These are phyloP conservation scores for Magallana nippona DNA, from an alignment of 2,888 invertebrate genomes.

Conservation along the genomic window DNA sequence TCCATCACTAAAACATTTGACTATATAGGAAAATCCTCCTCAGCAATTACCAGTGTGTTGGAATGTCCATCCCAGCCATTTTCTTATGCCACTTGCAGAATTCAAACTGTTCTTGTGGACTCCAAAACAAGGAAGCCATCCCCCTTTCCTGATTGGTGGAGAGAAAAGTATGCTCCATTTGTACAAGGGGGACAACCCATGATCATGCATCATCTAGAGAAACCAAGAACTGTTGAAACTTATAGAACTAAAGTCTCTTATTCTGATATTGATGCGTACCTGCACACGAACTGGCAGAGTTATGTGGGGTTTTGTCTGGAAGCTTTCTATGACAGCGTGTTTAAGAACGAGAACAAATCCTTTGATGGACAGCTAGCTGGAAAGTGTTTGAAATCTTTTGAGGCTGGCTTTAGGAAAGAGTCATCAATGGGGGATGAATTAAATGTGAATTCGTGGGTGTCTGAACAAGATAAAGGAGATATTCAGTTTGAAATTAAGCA, in stretches of 20 bases:
- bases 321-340: slow-evolving; percentile 37
- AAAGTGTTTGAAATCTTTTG: slow-evolving; percentile 41
- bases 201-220: slow-evolving; percentile 21
- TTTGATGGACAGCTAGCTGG: not conserved
- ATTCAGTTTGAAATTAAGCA: slow-evolving; percentile 48
- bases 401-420: slow-evolving; percentile 43
- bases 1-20: slow-evolving; percentile 39
- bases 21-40: slow-evolving; percentile 45
- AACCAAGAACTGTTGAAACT: not conserved
- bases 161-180: slow-evolving; percentile 42
- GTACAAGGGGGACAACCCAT: slow-evolving; percentile 6
- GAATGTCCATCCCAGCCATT: not conserved
- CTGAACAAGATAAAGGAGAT: not conserved
- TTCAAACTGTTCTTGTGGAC: slow-evolving; percentile 49
- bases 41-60: slow-evolving; percentile 36
- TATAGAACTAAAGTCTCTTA: slow-evolving; percentile 37
- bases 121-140: slow-evolving; percentile 40
- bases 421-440: slow-evolving; percentile 46
- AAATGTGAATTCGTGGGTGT: slow-evolving; percentile 45
- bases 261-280: slow-evolving; percentile 47
- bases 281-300: slow-evolving; percentile 48
- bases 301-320: slow-evolving; percentile 48
- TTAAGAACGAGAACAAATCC: slow-evolving; percentile 20
- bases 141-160: slow-evolving; percentile 52
- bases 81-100: slow-evolving; percentile 42